These are phyloP conservation scores for Cossypha polioptera DNA, from an alignment of 2,797 vertebrate species.

Conservation along the genomic window DNA sequence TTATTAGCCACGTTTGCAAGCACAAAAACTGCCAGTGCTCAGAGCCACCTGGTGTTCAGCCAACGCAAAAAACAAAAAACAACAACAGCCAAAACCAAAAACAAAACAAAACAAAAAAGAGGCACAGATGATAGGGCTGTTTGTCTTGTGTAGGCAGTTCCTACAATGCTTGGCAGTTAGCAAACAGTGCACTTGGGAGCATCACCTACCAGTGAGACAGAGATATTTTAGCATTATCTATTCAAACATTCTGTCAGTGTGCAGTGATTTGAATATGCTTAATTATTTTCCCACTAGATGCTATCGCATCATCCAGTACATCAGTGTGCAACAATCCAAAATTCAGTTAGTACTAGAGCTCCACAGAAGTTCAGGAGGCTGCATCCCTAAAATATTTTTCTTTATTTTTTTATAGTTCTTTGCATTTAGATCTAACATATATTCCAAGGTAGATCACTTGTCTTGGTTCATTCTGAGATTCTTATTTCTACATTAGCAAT, in stretches of 20 bases:
- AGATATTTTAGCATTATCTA: not conserved
- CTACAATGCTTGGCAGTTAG: not conserved
- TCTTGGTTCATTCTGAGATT: not conserved
- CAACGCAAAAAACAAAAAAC: not conserved
- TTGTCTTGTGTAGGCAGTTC: not conserved
- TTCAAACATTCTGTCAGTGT: not conserved
- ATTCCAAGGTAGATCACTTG: not conserved
- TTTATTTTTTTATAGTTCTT: not conserved
- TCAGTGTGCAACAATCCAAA: not conserved
- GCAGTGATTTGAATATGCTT: fast-evolving
- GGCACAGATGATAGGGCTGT: not conserved
- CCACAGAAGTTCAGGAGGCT: not conserved
- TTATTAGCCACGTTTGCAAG: not conserved
- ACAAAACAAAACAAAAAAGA: too few species aligned
- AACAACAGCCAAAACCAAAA: not conserved
- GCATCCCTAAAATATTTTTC: fast-evolving
- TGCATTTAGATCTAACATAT: not conserved
- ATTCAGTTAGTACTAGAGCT: not conserved
- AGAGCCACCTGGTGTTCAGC: not conserved
- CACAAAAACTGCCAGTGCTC: not conserved
- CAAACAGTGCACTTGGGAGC: not conserved
- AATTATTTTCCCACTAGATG: not conserved
- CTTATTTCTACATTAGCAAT: not conserved
- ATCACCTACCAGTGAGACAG: not conserved
- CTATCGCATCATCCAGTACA: not conserved